Evolutionary conservation across 2,113 vertebrate genomes (phyloP), one percentile per base, ranked within the genome.

Genomic region (Fregata magnificens): DNA sequence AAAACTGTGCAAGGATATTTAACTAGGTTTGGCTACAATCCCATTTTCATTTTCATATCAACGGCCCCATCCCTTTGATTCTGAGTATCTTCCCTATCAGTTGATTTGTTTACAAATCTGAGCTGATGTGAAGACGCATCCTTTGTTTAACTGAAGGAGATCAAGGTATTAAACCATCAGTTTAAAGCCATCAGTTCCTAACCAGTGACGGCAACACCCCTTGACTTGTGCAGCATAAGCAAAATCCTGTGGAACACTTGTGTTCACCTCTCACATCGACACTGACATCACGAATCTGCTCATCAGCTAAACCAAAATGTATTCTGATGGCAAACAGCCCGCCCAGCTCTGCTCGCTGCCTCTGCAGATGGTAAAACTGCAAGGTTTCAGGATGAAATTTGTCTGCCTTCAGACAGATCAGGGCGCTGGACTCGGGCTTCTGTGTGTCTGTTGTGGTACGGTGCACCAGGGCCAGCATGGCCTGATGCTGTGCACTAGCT

Each of bases 281-380:
- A 97, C 78, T 98, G 97, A 71, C 95, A 88, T 97, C 95, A 95
- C 0, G 74, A 97, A 86, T 92, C 91, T 95, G 77, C 93, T 97
- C 87, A 95, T 98, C 97, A 96, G 77, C 95, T 96, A 93, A 95
- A 88, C 63, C 83, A 90, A 71, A 95, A 86, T 59, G 40, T 80
- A 69, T 96, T 96, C 92, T 97, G 95, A 95, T 97, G 96, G 91
- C 95, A 96, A 97, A 95, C 95, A 95, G 91, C 95, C 94, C 42
- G 8, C 91, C 87, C 92, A 78, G 86, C 90, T 94, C 96, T 76
- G 82, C 93, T 95, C 44, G 5, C 95, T 96, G 89, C 90, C 96
- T 95, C 84, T 96, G 95, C 96, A 97, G 92, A 96, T 96, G 95
- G 85, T 96, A 93, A 86, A 95, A 97, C 92, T 97, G 95, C 93